Percentiles rank a stretch among this genome's conserved stretches.
phyloP scores from a whole-genome alignment of 2,888 invertebrate species.

The Spilarctia lutea region DNA sequence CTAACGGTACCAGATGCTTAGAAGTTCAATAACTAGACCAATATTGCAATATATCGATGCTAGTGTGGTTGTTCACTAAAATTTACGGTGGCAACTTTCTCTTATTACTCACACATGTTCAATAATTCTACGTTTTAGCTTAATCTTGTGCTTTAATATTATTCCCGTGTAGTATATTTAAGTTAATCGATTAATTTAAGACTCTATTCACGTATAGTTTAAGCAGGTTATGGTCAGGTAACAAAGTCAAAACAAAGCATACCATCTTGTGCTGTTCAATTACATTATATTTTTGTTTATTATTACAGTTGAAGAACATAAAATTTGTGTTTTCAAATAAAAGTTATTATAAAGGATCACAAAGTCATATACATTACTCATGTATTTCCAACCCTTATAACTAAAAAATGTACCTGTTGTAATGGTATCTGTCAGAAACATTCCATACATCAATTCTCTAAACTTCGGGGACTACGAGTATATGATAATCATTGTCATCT shows the following conservation, averaged over 20 bases:
- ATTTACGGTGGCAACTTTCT: not conserved
- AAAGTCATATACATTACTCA: not conserved
- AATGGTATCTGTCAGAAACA: too few relatives aligned
- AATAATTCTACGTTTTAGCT: not conserved
- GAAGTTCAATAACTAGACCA: slow-evolving; percentile 5
- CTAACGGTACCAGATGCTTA: not conserved
- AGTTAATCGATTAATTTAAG: not conserved
- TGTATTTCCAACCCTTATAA: not conserved
- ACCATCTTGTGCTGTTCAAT: not conserved
- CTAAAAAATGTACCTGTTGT: not conserved
- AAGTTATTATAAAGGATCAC: not conserved
- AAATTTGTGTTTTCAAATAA: not conserved
- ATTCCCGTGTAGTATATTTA: not conserved
- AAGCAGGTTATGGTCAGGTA: too few relatives aligned
- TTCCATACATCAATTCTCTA: too few relatives aligned
- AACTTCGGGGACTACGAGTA: too few relatives aligned
- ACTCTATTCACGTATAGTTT: too few relatives aligned
- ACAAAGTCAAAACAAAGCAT: too few relatives aligned
- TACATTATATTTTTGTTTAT: too few relatives aligned
- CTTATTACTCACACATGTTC: not conserved
- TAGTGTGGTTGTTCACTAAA: not conserved
- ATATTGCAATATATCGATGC: slow-evolving; percentile 6
- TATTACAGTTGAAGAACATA: not conserved
- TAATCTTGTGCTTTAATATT: not conserved
- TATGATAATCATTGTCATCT: too few relatives aligned